phyloP scores from a whole-genome alignment of 2,888 invertebrate species.

The Microplitis manilae region DNA sequence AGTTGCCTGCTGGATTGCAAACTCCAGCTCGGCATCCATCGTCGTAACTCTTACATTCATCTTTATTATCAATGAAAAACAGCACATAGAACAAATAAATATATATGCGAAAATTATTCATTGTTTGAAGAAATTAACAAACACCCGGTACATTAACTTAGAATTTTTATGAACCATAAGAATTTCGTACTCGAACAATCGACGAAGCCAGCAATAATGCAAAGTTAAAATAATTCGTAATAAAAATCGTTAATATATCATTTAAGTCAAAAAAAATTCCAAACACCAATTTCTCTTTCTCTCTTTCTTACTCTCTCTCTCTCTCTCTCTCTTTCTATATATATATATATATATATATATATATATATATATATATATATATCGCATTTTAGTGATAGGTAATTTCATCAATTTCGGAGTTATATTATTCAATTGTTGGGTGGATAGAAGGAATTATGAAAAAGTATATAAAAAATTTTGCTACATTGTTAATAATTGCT shows the following conservation, averaged over 20 bases:
- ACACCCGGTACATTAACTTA: slow-evolving; percentile 43
- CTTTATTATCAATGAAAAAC: slow-evolving; percentile 62
- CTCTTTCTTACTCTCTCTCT: too few relatives aligned
- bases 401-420: too few relatives aligned
- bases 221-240: slow-evolving; percentile 22
- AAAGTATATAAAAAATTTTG: not conserved
- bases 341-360: too few relatives aligned
- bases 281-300: not conserved
- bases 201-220: not conserved
- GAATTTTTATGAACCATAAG: slow-evolving; percentile 36
- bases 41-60: slow-evolving; percentile 99
- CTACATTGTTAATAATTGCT: not conserved
- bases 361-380: too few relatives aligned
- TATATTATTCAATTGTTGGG: too few relatives aligned
- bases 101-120: slow-evolving; percentile 36
- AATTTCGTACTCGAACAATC: not conserved
- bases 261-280: slow-evolving; percentile 15
- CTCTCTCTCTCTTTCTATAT: too few relatives aligned
- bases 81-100: slow-evolving; percentile 18
- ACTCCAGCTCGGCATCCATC: slow-evolving; percentile 99
- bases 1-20: slow-evolving; percentile 99
- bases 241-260: not conserved
- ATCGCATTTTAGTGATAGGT: too few relatives aligned
- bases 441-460: not conserved
- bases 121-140: not conserved